Conservation (phyloP, 1,140 invertebrate species). For the Sesamia nonagrioides region DNA sequence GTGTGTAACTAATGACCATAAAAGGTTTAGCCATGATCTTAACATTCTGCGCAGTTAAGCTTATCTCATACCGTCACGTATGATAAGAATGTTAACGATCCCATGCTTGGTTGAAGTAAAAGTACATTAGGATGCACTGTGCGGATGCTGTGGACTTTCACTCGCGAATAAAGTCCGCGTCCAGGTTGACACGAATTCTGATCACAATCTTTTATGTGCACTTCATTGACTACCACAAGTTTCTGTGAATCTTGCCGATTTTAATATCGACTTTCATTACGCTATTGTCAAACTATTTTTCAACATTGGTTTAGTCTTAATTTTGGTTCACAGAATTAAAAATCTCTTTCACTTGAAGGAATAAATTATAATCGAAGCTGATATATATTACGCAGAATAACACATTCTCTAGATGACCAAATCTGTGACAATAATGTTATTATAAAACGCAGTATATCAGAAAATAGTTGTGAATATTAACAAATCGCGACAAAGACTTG, state of each 20-base stretch:
- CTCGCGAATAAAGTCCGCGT: conserved; percentile 35
- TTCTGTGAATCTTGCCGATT: conserved; percentile 11
- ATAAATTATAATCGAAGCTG: too few species aligned
- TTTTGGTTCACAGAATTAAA: too few species aligned
- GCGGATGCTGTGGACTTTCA: conserved; percentile 26
- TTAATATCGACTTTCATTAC: conserved; percentile 3
- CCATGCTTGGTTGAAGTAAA: conserved; percentile 30
- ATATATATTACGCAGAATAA: too few species aligned
- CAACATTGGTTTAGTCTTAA: background rate
- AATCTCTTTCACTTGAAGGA: too few species aligned
- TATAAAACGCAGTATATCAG: too few species aligned
- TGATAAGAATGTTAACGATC: conserved; percentile 35
- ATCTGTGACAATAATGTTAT: too few species aligned
- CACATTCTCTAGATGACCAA: too few species aligned
- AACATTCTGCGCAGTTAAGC: conserved; percentile 45
- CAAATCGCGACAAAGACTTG: too few species aligned
- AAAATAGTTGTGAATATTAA: too few species aligned
- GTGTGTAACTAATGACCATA: conserved; percentile 25
- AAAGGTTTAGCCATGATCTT: conserved; percentile 48
- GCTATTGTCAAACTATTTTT: background rate
- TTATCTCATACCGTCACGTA: conserved; percentile 37
- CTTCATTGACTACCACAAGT: conserved; percentile 19
- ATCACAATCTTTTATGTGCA: conserved; percentile 42
- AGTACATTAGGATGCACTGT: conserved; percentile 43
- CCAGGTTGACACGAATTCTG: conserved; percentile 46